Evolutionary conservation across 1,140 invertebrate species (phyloP).

Genomic region (Halesus radiatus): DNA sequence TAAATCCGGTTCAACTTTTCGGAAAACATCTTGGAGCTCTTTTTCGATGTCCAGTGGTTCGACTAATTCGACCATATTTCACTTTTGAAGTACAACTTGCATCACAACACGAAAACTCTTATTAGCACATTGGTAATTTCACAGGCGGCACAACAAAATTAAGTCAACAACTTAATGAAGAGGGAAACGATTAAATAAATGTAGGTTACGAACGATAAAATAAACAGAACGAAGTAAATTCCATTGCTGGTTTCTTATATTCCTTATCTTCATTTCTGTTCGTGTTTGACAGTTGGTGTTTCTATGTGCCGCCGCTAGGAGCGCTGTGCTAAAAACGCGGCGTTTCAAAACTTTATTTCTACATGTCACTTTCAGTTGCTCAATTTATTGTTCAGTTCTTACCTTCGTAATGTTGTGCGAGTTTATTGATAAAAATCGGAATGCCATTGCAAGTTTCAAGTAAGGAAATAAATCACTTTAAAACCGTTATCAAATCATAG

Average conservation of each 20-base stretch:
- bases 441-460: too few relatives aligned
- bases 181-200: constrained; percentile 21
- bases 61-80: constrained; percentile 43
- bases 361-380: background rate
- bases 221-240: background rate
- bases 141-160: background rate
- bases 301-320: background rate
- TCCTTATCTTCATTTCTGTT: constrained; percentile 7
- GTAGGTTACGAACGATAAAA: constrained; percentile 29
- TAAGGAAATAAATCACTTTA: too few relatives aligned
- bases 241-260: background rate
- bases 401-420: background rate
- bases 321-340: background rate
- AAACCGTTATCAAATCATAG: too few relatives aligned
- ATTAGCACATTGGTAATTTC: background rate
- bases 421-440: too few relatives aligned
- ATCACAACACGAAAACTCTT: background rate
- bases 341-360: constrained; percentile 18
- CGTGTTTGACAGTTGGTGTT: constrained; percentile 28
- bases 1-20: constrained; percentile 48
- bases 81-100: background rate
- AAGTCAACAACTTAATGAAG: background rate
- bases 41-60: constrained; percentile 50
- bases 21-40: constrained; percentile 49
- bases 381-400: background rate